Conservation (phyloP, 1,140 invertebrate species). For the Diprion similis region DNA sequence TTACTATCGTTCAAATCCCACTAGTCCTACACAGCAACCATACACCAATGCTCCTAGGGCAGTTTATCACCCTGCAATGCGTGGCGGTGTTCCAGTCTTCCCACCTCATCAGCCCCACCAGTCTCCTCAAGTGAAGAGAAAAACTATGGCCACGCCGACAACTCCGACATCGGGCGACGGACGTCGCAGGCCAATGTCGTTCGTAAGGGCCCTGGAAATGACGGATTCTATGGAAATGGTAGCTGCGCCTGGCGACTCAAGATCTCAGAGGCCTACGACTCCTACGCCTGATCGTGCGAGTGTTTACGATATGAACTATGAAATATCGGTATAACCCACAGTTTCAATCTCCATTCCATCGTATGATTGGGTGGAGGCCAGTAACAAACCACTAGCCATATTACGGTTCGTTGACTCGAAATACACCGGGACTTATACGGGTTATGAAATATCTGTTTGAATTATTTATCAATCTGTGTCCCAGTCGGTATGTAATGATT, state of each 20-base stretch:
- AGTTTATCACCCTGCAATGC: constrained; percentile 67
- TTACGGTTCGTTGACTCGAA: background rate
- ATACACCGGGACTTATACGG: background rate
- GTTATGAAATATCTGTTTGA: constrained; percentile 1
- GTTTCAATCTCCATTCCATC: constrained; percentile 48
- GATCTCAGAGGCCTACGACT: constrained; percentile 60
- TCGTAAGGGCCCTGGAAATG: constrained; percentile 91
- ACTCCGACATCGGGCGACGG: constrained; percentile 57
- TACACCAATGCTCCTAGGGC: constrained; percentile 47
- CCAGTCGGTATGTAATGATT: background rate
- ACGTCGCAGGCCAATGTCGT: constrained; percentile 83
- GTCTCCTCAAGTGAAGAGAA: constrained; percentile 73
- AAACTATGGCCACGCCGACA: constrained; percentile 57
- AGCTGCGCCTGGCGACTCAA: constrained; percentile 48
- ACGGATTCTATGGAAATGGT: constrained; percentile 82
- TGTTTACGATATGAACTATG: constrained; percentile 95
- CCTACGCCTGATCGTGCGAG: constrained; percentile 84
- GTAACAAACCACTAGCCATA: background rate
- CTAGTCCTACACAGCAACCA: constrained; percentile 75
- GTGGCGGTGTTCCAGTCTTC: constrained; percentile 73
- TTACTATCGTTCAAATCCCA: constrained; percentile 77
- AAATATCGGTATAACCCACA: constrained; percentile 84
- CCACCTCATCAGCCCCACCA: constrained; percentile 65
- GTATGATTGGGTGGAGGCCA: constrained; percentile 51
- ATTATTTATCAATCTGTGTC: background rate